Evolutionary conservation across 2,113 vertebrate species (phyloP).

Genomic region (Ptilorrhoa leucosticta): DNA sequence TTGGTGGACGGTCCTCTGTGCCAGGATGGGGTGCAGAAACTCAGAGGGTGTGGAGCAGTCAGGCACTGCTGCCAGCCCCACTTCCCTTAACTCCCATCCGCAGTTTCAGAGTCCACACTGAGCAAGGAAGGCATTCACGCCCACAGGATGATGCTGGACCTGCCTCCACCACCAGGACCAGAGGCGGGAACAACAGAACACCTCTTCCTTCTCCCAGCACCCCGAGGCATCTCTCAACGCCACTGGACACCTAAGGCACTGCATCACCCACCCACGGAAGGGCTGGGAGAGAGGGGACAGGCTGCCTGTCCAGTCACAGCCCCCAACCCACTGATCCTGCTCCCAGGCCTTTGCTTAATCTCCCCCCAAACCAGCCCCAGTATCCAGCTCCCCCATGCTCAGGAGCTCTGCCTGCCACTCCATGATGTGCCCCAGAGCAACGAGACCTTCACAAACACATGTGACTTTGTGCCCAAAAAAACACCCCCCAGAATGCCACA

Average conservation of each 20-base stretch:
- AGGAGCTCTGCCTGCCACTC: not conserved
- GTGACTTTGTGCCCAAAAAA: not conserved
- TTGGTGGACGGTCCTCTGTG: not conserved
- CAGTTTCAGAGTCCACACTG: fast-evolving
- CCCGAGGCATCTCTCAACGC: fast-evolving
- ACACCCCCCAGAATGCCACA: not conserved
- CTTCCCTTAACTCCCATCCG: not conserved
- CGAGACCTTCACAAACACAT: fast-evolving
- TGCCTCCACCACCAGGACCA: not conserved
- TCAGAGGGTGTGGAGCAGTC: not conserved
- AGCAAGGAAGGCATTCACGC: not conserved
- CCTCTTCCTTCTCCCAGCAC: not conserved
- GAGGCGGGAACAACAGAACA: not conserved
- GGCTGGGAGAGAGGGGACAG: not conserved
- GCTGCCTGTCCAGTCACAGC: not conserved
- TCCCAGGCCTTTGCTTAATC: not conserved
- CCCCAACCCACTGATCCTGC: not conserved
- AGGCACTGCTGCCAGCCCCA: fast-evolving
- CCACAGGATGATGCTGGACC: not conserved
- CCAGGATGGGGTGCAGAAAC: not conserved
- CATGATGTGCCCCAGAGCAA: fast-evolving
- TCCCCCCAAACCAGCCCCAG: not conserved
- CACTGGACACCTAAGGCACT: not conserved
- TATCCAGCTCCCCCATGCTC: not conserved
- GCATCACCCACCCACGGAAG: not conserved